A percentile compares a stretch with the other conserved stretches of the same genome.
These are phyloP conservation scores for Sternarchorhynchus goeldii DNA, from an alignment of 2,797 vertebrate genomes.

Conservation along the genomic window DNA sequence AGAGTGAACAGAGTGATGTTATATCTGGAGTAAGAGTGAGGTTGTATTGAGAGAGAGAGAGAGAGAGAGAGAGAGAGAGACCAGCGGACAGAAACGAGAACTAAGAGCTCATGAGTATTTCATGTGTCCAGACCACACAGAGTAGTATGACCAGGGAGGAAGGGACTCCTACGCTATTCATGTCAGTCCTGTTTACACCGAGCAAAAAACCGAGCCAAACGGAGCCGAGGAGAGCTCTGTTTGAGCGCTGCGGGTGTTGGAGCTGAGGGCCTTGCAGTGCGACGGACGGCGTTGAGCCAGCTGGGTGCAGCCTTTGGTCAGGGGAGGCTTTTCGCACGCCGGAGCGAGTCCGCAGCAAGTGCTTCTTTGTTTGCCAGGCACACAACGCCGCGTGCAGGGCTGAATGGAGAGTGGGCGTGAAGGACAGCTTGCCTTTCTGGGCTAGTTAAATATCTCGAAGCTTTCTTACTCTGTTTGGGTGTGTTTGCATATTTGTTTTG, in stretches of 20 bases:
- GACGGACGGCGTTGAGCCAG: neutral
- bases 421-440: slow-evolving; percentile 4
- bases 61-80: neutral
- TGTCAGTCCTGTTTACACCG: neutral
- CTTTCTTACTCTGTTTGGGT: neutral
- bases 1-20: too few species aligned
- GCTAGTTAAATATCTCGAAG: neutral
- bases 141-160: too few species aligned
- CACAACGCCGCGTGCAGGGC: neutral
- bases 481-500: neutral
- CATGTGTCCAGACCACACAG: too few species aligned
- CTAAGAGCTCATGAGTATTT: neutral
- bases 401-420: slow-evolving; percentile 12
- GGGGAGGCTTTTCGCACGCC: neutral
- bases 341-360: neutral
- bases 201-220: neutral
- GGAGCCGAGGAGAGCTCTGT: neutral
- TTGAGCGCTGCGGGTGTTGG: neutral
- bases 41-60: too few species aligned
- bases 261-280: neutral
- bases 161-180: too few species aligned
- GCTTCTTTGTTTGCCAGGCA: slow-evolving; percentile 18
- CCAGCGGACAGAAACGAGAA: neutral
- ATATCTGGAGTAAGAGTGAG: too few species aligned
- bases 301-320: neutral